Conservation (phyloP, 1,140 invertebrate genomes). For the Tigriopus japonicus region DNA sequence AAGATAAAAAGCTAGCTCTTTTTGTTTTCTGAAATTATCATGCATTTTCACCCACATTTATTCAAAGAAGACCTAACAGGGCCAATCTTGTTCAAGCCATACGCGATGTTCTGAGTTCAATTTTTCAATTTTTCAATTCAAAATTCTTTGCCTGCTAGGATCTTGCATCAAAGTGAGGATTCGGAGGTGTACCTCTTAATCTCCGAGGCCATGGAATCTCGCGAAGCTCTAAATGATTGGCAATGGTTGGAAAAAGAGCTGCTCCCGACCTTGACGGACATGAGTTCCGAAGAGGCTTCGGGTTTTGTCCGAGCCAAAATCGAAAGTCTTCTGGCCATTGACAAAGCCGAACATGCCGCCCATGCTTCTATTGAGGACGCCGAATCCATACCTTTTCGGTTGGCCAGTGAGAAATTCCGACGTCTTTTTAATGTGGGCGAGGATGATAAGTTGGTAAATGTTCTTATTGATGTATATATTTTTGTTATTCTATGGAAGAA, state of each 20-base stretch:
- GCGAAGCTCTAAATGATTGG: conserved; percentile 81
- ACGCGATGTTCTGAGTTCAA: no score
- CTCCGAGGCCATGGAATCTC: conserved; percentile 58
- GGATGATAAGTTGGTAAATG: conserved; percentile 14
- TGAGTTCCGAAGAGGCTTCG: conserved; percentile 78
- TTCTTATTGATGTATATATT: no score
- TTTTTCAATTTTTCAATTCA: no score
- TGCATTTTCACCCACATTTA: no score
- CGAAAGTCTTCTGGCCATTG: conserved; percentile 62
- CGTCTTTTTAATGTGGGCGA: conserved; percentile 68
- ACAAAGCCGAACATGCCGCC: conserved; percentile 19
- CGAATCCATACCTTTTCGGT: conserved; percentile 58
- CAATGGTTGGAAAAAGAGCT: conserved; percentile 79
- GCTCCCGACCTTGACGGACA: conserved; percentile 58
- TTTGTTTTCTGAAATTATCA: no score
- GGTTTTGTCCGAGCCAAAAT: conserved; percentile 94
- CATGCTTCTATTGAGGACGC: conserved; percentile 40
- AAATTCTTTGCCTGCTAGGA: no score
- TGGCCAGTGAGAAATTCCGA: conserved; percentile 62
- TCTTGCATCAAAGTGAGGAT: conserved; percentile 11
- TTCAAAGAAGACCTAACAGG: no score
- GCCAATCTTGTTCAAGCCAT: no score
- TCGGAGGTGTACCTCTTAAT: conserved; percentile 41
- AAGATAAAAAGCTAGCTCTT: no score
- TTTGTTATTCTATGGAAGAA: no score